A percentile compares a stretch with the other conserved stretches of the same genome.
Evolutionary conservation across 2,888 invertebrate genomes (phyloP).

Genomic region (Agrochola lota): DNA sequence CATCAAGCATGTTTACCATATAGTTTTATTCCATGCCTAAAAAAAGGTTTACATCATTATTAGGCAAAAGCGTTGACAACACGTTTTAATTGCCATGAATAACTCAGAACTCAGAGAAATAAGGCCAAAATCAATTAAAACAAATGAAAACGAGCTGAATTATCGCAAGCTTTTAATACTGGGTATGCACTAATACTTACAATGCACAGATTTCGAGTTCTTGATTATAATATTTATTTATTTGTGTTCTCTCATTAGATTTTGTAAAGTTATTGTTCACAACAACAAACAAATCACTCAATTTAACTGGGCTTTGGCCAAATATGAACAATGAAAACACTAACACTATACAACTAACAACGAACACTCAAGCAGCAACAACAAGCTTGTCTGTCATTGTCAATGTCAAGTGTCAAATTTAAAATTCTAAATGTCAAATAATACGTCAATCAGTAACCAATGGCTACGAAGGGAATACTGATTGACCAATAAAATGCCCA

Average conservation of each 20-base stretch:
- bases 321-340: conserved; percentile 17
- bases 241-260: background rate
- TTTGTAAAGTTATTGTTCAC: background rate
- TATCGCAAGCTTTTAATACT: background rate
- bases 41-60: background rate
- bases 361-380: no score
- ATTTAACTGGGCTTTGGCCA: background rate
- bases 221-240: background rate
- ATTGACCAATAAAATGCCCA: conserved; percentile 8
- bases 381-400: conserved; percentile 17
- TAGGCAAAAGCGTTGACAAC: background rate
- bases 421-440: background rate
- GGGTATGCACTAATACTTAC: conserved; percentile 25
- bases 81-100: background rate
- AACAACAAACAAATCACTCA: conserved; percentile 23
- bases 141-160: background rate
- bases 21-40: conserved; percentile 5
- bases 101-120: background rate
- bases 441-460: background rate
- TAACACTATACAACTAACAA: no score
- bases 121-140: background rate
- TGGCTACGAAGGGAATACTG: background rate
- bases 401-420: conserved; percentile 24
- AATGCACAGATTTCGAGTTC: conserved; percentile 7
- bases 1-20: conserved; percentile 48